Conservation (phyloP, 1,140 invertebrate genomes). For the Listronotus oregonensis region DNA sequence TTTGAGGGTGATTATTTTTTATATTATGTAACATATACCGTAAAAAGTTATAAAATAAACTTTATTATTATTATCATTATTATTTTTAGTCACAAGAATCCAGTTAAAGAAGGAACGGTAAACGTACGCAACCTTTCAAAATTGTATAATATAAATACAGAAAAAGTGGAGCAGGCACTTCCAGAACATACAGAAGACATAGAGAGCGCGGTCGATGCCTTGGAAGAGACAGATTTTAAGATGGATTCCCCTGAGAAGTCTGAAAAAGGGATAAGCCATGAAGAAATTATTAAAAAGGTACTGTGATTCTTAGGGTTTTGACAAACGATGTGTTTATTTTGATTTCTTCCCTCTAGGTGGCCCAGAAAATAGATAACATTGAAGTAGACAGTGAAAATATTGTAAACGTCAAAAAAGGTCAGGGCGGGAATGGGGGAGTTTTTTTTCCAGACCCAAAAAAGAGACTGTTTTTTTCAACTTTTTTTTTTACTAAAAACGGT, state of each 20-base stretch:
- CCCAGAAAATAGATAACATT: slow-evolving; percentile 48
- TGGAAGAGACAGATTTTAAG: slow-evolving; percentile 52
- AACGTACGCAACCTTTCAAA: slow-evolving; percentile 41
- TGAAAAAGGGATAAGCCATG: slow-evolving; percentile 16
- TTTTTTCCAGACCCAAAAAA: slow-evolving; percentile 21
- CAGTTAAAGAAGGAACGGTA: slow-evolving; percentile 44
- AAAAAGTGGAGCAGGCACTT: slow-evolving; percentile 41
- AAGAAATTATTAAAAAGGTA: slow-evolving; percentile 37
- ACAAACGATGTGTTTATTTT: neutral
- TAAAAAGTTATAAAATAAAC: no score
- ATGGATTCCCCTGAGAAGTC: neutral
- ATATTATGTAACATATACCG: no score
- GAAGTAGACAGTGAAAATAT: slow-evolving; percentile 50
- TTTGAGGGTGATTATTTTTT: no score
- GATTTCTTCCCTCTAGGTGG: slow-evolving; percentile 13
- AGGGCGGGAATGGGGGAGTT: slow-evolving; percentile 29
- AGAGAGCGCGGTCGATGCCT: slow-evolving; percentile 62
- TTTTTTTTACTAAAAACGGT: no score
- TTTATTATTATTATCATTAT: no score
- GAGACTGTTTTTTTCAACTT: no score
- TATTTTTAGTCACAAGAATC: slow-evolving; percentile 24
- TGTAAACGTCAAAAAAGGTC: slow-evolving; percentile 45
- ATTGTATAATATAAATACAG: slow-evolving; percentile 51
- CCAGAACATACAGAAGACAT: slow-evolving; percentile 54
- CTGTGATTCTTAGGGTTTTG: neutral